Conservation (phyloP, 2,797 vertebrate genomes). For the Orientallactaga sibirica region DNA sequence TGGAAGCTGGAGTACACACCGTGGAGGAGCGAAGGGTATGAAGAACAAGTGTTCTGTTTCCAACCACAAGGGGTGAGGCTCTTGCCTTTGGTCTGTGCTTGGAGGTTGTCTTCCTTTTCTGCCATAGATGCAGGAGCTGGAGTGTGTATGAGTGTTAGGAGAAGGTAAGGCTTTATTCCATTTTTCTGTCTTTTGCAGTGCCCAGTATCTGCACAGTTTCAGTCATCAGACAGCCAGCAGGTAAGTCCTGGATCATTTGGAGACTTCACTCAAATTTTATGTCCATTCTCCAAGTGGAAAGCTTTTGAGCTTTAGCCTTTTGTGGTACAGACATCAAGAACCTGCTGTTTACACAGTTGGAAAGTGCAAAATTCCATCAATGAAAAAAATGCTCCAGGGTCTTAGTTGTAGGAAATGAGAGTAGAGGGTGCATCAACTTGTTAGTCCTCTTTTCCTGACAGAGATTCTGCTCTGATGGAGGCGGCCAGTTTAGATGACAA, state of each 20-base stretch:
- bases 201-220: constrained; percentile 84
- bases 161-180: constrained; percentile 79
- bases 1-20: neutral
- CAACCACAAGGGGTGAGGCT: neutral
- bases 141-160: constrained; percentile 58
- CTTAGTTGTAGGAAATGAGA: neutral
- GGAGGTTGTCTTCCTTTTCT: neutral
- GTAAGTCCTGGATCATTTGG: constrained; percentile 84
- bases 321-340: neutral
- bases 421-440: neutral
- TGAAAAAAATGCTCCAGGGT: constrained; percentile 28
- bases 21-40: neutral
- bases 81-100: constrained; percentile 43
- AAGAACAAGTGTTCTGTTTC: neutral
- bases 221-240: constrained; percentile 84
- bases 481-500: neutral
- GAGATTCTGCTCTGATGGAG: neutral
- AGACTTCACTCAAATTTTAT: constrained; percentile 68
- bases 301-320: constrained; percentile 47
- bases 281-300: neutral
- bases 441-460: constrained; percentile 29
- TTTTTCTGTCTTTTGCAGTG: constrained; percentile 87
- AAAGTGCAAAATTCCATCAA: neutral
- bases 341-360: constrained; percentile 40
- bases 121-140: constrained; percentile 18